phyloP scores from a whole-genome alignment of 2,797 vertebrate genomes.

The Gymnocypris eckloni region DNA sequence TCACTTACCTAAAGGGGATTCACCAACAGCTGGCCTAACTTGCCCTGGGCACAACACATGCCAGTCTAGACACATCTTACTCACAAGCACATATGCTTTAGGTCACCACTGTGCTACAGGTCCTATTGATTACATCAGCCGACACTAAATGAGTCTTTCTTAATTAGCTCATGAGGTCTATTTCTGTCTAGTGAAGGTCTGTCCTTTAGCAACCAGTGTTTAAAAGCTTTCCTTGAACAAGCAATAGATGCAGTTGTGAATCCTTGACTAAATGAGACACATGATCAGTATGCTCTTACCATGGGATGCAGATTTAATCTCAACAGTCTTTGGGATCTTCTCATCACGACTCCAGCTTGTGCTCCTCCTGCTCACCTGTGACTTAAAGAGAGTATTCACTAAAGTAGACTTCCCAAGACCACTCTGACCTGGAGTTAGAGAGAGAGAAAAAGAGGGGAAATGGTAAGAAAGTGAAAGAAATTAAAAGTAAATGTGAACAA shows the following conservation, averaged over 20 bases:
- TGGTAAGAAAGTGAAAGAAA: neutral
- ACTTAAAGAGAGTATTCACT: conserved; percentile 97
- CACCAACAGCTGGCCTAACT: conserved; percentile 39
- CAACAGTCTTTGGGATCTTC: conserved; percentile 96
- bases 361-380: conserved; percentile 94
- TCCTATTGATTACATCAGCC: neutral
- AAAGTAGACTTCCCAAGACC: conserved; percentile 95
- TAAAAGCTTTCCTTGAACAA: neutral
- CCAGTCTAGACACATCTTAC: conserved; percentile 21
- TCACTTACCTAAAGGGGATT: conserved; percentile 5
- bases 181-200: neutral
- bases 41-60: conserved; percentile 24
- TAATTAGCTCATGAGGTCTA: conserved; percentile 15
- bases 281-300: conserved; percentile 74
- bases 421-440: conserved; percentile 84
- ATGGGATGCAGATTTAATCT: conserved; percentile 94
- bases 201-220: neutral
- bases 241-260: neutral
- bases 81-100: conserved; percentile 20
- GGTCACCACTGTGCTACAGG: neutral
- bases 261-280: conserved; percentile 8
- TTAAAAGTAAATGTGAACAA: neutral
- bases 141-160: neutral
- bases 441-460: conserved; percentile 14
- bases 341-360: conserved; percentile 92